A percentile compares a stretch with the other conserved stretches of the same genome.
phyloP scores from a whole-genome alignment of 2,113 vertebrate species.

The Barnardius zonarius region DNA sequence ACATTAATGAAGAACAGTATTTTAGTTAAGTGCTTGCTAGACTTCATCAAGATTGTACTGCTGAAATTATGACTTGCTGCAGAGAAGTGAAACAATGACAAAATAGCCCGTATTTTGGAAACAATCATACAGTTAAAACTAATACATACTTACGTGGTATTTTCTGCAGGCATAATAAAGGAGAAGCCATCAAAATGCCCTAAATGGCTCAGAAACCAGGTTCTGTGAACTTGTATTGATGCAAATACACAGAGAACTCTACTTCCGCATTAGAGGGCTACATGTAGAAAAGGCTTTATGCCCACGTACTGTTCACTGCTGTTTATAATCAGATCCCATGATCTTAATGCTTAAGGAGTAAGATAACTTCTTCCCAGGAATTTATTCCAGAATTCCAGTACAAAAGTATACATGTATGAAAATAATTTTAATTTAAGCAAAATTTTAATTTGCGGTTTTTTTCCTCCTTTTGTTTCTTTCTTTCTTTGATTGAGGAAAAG shows the following conservation, averaged over 20 bases:
- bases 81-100: neutral
- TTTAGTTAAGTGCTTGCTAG: neutral
- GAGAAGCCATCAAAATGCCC: neutral
- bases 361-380: neutral
- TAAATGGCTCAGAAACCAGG: neutral
- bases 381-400: neutral
- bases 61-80: neutral
- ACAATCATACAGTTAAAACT: neutral
- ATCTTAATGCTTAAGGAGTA: neutral
- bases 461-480: neutral
- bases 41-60: constrained; percentile 7
- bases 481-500: neutral
- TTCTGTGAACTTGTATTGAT: neutral
- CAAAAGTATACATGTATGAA: neutral
- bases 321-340: neutral
- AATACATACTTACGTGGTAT: neutral
- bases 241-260: neutral
- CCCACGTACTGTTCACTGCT: neutral
- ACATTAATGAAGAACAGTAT: constrained; percentile 13
- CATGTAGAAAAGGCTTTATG: neutral
- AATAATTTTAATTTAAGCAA: neutral
- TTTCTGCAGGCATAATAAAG: neutral
- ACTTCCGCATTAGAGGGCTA: neutral
- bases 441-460: neutral
- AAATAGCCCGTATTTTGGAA: neutral